Base-by-base conservation (phyloP, 2,888 invertebrate genomes). In the Oligia fasciuncula region DNA sequence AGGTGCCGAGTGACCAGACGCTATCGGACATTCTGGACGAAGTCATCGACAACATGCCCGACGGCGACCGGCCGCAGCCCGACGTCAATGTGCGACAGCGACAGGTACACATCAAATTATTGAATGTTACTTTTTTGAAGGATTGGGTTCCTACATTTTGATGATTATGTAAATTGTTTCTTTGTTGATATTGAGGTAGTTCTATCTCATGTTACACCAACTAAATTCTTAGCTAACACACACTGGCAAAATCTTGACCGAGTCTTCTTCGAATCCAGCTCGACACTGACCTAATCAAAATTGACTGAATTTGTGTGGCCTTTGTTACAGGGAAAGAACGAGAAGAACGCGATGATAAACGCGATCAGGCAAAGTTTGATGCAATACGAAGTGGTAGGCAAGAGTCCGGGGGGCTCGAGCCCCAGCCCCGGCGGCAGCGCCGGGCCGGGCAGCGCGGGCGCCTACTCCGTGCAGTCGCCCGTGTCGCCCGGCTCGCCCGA, bases 321-420 rank as follows among this genome's bases (percentile, higher is more conserved):
- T 79, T 79, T 84, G 29, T 95, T 94, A 70, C 91, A 97, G 93
- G 97, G 96, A 77, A 95, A 97, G 90, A 93, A 92, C 77, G 93
- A 94, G 80, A 98, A 98, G 93, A 97, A 98, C 95, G 96, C 94
- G 17, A 98, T 98, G 84, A 99, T 99, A 85, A 98, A 98, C 92
- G 98, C 98, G 70, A 99, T 99, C 91, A 98, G 99, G 92, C 98
- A 98, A 93, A 98, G 98, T 90, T 97, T 99, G 91, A 99, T 99
- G 99, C 98, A 98, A 91, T 98, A 97, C 92, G 98, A 98, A 94
- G 97, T 97, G 81, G 97, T 97, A 13, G 97, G 97, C 78, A 98
- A 98, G 93, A 97, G 97, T 90, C 98, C 98, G 79, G 93, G 94
- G 83, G 93, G 95, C 46, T 92, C 95, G 9, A 95, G 95, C 80